phyloP scores from a whole-genome alignment of 2,113 vertebrate genomes.

The Stercorarius parasiticus region DNA sequence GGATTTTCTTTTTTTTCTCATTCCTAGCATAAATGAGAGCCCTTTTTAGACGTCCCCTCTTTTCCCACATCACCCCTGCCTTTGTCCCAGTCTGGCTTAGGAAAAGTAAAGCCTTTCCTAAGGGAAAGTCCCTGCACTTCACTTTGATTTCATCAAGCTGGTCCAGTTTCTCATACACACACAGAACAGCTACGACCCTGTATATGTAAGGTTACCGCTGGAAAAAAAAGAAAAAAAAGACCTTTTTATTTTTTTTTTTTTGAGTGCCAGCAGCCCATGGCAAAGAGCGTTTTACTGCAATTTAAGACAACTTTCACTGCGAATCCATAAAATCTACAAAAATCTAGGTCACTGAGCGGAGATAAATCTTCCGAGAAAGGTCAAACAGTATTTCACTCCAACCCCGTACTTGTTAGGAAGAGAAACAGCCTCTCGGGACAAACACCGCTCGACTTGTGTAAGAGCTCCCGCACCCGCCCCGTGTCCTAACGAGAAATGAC shows the following conservation, averaged over 20 bases:
- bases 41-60: not conserved
- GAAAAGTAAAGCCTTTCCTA: not conserved
- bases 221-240: not conserved
- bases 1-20: not conserved
- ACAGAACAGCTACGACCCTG: not conserved
- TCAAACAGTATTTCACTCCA: not conserved
- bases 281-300: not conserved
- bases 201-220: not conserved
- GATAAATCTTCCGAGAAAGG: not conserved
- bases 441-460: rapidly evolving
- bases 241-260: not conserved
- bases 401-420: not conserved
- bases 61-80: not conserved
- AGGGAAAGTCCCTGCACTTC: not conserved
- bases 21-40: not conserved
- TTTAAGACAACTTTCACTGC: not conserved
- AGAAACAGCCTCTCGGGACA: not conserved
- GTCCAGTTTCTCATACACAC: not conserved
- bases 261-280: not conserved
- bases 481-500: not conserved
- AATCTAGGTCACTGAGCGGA: not conserved
- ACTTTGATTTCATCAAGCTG: not conserved
- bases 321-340: not conserved
- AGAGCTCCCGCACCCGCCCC: not conserved
- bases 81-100: not conserved